These are phyloP conservation scores for Acanthosepion lycidas DNA, from an alignment of 2,888 invertebrate genomes.

Conservation along the genomic window DNA sequence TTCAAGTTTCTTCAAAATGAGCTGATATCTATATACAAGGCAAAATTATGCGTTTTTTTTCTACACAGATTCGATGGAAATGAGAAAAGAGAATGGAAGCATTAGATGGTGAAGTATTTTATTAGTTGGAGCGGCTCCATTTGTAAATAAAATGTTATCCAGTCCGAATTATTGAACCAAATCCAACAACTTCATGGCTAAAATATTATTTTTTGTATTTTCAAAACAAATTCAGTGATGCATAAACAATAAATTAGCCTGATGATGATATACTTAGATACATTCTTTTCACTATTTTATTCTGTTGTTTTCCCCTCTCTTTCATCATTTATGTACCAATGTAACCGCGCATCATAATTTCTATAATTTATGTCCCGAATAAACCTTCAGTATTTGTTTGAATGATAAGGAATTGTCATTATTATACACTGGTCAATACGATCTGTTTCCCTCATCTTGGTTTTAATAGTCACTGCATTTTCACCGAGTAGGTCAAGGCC, in stretches of 20 bases:
- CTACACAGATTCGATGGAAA: background rate
- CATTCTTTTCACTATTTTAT: background rate
- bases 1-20: background rate
- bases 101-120: background rate
- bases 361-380: background rate
- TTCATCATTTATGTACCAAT: background rate
- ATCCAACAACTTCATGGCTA: background rate
- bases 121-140: background rate
- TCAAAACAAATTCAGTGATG: background rate
- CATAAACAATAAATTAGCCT: background rate
- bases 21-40: background rate
- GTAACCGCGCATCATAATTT: background rate
- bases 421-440: no score
- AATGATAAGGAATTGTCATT: background rate
- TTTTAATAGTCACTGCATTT: no score
- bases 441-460: no score
- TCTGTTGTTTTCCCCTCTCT: background rate
- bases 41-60: background rate
- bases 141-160: background rate
- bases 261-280: background rate
- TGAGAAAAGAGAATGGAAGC: background rate
- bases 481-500: no score
- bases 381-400: background rate
- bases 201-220: background rate
- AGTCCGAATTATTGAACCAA: background rate